These are phyloP conservation scores for Tiliacea citrago DNA, from an alignment of 2,888 invertebrate genomes.

Conservation along the genomic window DNA sequence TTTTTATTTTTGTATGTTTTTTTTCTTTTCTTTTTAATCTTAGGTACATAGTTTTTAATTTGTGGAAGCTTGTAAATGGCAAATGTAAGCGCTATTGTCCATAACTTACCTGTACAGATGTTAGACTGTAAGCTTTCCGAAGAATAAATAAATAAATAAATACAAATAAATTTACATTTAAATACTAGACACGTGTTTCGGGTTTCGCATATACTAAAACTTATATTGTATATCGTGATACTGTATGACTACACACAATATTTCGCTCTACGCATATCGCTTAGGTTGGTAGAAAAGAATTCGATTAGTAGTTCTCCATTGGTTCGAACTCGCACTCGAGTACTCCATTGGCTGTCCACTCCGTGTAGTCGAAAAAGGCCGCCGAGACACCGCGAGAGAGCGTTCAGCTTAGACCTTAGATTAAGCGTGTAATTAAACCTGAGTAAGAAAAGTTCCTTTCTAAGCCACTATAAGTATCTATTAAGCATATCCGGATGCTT, in stretches of 20 bases:
- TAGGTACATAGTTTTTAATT: no score
- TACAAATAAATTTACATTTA: no score
- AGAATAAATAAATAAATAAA: no score
- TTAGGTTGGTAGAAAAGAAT: not conserved
- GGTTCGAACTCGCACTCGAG: not conserved
- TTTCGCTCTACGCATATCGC: not conserved
- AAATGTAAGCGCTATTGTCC: no score
- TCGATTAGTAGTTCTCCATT: not conserved
- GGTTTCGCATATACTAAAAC: no score
- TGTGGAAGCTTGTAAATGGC: no score
- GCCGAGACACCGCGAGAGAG: slow-evolving; percentile 41
- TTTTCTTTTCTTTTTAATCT: no score
- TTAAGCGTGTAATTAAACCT: slow-evolving; percentile 61
- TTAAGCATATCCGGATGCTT: slow-evolving; percentile 27
- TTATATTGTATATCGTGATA: not conserved
- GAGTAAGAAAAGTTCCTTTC: slow-evolving; percentile 58
- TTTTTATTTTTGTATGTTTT: no score
- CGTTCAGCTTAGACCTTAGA: slow-evolving; percentile 45
- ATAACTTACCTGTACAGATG: no score
- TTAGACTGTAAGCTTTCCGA: no score
- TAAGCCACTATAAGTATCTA: no score
- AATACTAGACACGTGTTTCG: no score
- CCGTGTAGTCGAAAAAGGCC: slow-evolving; percentile 1
- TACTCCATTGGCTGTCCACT: slow-evolving; percentile 19
- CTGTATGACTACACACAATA: not conserved